phyloP scores from a whole-genome alignment of 2,113 vertebrate genomes.

The Otus sunia region DNA sequence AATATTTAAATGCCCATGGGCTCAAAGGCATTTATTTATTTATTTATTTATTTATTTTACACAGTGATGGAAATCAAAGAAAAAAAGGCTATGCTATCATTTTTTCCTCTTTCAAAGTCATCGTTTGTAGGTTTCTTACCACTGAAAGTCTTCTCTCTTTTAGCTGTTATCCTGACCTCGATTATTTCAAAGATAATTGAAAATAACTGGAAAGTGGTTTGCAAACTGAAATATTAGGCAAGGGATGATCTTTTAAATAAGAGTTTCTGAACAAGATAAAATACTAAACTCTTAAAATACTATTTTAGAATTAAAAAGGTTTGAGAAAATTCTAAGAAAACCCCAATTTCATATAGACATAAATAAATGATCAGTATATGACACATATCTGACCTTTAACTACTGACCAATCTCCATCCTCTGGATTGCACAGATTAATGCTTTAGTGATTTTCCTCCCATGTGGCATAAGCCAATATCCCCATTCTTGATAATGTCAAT shows the following conservation, averaged over 20 bases:
- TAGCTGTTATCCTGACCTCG: neutral
- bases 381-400: neutral
- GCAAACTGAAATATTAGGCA: neutral
- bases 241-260: neutral
- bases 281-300: neutral
- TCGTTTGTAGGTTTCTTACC: neutral
- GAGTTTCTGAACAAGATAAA: neutral
- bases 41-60: neutral
- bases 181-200: neutral
- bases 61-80: neutral
- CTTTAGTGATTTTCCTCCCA: neutral
- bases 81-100: neutral
- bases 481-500: neutral
- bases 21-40: neutral
- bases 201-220: neutral
- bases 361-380: neutral
- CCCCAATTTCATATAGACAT: rapidly evolving
- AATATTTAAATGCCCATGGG: neutral
- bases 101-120: neutral
- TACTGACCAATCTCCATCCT: neutral
- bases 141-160: neutral
- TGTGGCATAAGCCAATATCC: neutral
- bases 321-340: neutral
- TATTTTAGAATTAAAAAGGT: neutral
- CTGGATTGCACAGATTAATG: rapidly evolving